Evolutionary conservation across 2,797 vertebrate species (phyloP).

Genomic region (Dallia pectoralis): DNA sequence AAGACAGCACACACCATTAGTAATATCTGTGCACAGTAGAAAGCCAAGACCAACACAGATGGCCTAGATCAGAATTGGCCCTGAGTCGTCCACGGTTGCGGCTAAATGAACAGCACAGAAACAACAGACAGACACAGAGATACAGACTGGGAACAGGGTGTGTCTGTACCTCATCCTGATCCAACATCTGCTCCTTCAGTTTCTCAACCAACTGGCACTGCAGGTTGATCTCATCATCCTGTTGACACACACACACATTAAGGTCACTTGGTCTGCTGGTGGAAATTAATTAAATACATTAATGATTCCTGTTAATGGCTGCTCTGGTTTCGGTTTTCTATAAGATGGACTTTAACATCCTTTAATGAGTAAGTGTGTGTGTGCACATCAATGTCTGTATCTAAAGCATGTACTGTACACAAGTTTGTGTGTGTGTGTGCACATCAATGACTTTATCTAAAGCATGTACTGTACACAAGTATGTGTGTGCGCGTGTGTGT

Average conservation of each 20-base stretch:
- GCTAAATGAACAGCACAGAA: neutral
- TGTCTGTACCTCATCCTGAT: constrained; percentile 91
- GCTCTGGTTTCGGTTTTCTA: neutral
- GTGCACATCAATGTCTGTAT: constrained; percentile 4
- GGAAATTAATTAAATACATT: neutral
- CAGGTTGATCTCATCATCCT: constrained; percentile 99
- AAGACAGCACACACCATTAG: neutral
- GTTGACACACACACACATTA: constrained; percentile 17
- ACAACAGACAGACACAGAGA: neutral
- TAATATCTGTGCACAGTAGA: neutral
- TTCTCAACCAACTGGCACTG: constrained; percentile 97
- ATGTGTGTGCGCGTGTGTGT: neutral
- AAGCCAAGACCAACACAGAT: neutral
- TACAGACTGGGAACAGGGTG: neutral
- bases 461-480: no score
- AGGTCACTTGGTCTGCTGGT: neutral
- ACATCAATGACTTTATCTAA: no score
- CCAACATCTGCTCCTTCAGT: constrained; percentile 96
- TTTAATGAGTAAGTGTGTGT: neutral
- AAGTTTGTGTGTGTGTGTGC: neutral
- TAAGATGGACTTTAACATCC: neutral
- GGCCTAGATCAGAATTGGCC: neutral
- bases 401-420: no score
- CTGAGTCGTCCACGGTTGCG: neutral
- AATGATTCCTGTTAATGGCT: neutral